A percentile compares a stretch with the other conserved stretches of the same genome.
These are phyloP conservation scores for Steatocranus sp. DNA, from an alignment of 2,797 vertebrate species.

Conservation along the genomic window DNA sequence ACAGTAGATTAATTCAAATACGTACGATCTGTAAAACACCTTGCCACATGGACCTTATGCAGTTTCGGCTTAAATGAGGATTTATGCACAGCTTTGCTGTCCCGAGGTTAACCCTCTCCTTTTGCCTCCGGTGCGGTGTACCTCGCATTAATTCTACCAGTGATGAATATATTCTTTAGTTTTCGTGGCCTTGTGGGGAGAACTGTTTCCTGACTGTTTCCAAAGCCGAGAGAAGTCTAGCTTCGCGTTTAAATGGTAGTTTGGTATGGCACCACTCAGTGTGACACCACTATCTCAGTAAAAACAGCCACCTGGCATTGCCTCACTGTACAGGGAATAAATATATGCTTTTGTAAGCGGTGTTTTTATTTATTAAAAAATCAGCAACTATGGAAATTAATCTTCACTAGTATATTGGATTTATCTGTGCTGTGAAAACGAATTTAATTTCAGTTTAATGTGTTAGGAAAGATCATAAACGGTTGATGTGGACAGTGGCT, in stretches of 20 bases:
- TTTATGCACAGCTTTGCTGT: constrained; percentile 43
- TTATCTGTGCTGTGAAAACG: not conserved
- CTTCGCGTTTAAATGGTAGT: not conserved
- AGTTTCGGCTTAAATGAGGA: constrained; percentile 33
- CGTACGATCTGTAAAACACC: constrained; percentile 16
- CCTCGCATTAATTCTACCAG: constrained; percentile 13
- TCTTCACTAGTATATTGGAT: not conserved
- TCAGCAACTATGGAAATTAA: not conserved
- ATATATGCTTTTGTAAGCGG: not conserved
- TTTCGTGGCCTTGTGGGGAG: not conserved
- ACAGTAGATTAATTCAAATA: constrained; percentile 34
- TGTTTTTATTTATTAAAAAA: not conserved
- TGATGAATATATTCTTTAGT: not conserved
- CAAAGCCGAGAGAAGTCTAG: not conserved
- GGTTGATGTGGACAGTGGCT: not conserved
- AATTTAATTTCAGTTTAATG: not conserved
- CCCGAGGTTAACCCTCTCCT: constrained; percentile 18
- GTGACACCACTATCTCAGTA: not conserved
- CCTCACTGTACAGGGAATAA: not conserved
- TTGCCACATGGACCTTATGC: constrained; percentile 34
- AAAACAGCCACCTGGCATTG: not conserved
- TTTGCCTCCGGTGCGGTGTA: constrained; percentile 19
- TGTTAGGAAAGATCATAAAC: not conserved
- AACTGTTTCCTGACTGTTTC: not conserved
- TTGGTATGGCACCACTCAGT: not conserved